phyloP scores from a whole-genome alignment of 2,797 vertebrate genomes.

The Pelodytes ibericus region DNA sequence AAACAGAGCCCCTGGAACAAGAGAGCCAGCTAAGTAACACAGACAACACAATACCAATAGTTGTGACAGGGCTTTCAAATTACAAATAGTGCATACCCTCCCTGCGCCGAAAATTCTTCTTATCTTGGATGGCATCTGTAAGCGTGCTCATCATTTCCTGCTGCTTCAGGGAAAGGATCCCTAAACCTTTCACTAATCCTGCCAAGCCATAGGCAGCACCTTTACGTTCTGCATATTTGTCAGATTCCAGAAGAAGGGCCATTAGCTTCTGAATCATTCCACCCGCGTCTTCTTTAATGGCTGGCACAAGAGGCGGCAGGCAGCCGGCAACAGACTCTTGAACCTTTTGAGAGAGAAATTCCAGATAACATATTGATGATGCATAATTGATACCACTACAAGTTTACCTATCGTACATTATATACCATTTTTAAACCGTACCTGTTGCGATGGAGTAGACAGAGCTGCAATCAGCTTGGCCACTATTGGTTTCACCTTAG shows the following conservation, averaged over 20 bases:
- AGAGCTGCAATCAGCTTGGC: slow-evolving; percentile 96
- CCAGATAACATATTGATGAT: too few species aligned
- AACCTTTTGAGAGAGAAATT: slow-evolving; percentile 79
- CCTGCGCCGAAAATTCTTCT: slow-evolving; percentile 94
- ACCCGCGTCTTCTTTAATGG: slow-evolving; percentile 94
- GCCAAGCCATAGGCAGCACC: slow-evolving; percentile 94
- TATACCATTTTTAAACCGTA: slow-evolving; percentile 54
- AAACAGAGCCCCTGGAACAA: slow-evolving; percentile 86
- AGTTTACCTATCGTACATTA: too few species aligned
- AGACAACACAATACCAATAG: neutral
- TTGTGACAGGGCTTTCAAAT: neutral
- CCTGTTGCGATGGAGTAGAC: slow-evolving; percentile 97
- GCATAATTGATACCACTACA: too few species aligned
- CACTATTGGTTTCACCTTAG: slow-evolving; percentile 97
- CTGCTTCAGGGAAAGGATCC: slow-evolving; percentile 96
- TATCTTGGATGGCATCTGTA: slow-evolving; percentile 97
- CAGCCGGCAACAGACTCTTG: slow-evolving; percentile 96
- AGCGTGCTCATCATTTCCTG: slow-evolving; percentile 97
- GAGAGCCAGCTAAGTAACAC: neutral
- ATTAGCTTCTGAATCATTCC: slow-evolving; percentile 93
- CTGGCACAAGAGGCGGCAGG: slow-evolving; percentile 92
- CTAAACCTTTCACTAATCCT: slow-evolving; percentile 93
- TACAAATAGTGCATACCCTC: slow-evolving; percentile 78
- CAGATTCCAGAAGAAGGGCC: slow-evolving; percentile 93
- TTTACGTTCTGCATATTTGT: slow-evolving; percentile 94